Base-by-base conservation (phyloP, 2,113 vertebrate genomes). In the Epinephelus moara region DNA sequence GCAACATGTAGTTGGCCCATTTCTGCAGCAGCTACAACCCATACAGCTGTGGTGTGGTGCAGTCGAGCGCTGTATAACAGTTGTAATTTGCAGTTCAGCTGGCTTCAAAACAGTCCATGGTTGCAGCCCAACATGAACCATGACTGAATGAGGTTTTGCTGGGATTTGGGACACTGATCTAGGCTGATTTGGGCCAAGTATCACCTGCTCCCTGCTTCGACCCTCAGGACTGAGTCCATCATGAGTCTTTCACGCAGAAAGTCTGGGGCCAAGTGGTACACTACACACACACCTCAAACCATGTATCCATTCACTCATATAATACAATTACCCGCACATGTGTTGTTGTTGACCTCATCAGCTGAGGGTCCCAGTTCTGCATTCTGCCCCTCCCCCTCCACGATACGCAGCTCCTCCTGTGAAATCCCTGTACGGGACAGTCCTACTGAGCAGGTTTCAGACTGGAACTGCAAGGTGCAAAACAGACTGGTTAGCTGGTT, bases 281-380 rank as follows among this genome's bases (percentile, higher is more conserved):
- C 9, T 8, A 11, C 4, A 68, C 25, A 14, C n/a, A 63, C 53
- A 59, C n/a, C 50, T 84, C 15, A 60, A 52, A 18, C 60, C 18
- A 53, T 14, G 2, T 6, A n/a, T 15, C 66, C 66, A 61, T 63
- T 76, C 79, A 81, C 64, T 67, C 63, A n/a, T 69, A 70, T 56
- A 71, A 84, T 78, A 85, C 0, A 64, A 84, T 88, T 90, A 98
- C 97, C 96, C 93, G 95, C 91, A 68, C 98, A 97, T 74, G 97
- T 99, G 84, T 99, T 99, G 93, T 99, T 99, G 96, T 99, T 99
- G 92, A 99, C 98, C 73, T 99, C 98, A 0, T 99, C 98, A 0
- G 97, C 98, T 0, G 97, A 97, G 0, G 97, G 97, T 0, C 94
- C 96, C 1, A 93, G 50, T 0, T 99, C 98, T 3, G 95, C 76